phyloP scores from a whole-genome alignment of 2,888 invertebrate genomes.

The Rotaria magnacalcarata region DNA sequence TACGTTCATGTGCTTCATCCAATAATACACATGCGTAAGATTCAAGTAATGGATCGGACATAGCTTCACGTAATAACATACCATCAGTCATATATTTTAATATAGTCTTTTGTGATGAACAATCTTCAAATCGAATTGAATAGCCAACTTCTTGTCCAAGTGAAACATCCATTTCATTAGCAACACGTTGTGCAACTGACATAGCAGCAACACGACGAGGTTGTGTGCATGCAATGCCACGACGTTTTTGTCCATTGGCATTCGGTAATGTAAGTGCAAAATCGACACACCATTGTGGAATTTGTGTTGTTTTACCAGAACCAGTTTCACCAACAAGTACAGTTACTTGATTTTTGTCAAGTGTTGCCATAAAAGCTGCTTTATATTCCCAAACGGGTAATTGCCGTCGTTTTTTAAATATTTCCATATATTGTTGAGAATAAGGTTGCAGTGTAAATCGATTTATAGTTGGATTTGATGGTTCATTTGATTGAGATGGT shows the following conservation, averaged over 20 bases:
- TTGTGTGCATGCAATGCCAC: slow-evolving; percentile 83
- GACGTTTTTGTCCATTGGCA: background rate
- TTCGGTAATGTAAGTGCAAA: slow-evolving; percentile 52
- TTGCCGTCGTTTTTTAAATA: slow-evolving; percentile 76
- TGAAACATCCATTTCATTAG: slow-evolving; percentile 97
- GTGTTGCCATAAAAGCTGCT: slow-evolving; percentile 84
- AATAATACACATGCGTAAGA: slow-evolving; percentile 88
- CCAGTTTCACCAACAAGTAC: slow-evolving; percentile 64
- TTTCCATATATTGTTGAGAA: slow-evolving; percentile 79
- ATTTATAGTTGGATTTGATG: slow-evolving; percentile 28
- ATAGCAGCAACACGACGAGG: slow-evolving; percentile 96
- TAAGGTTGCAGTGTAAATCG: slow-evolving; percentile 70
- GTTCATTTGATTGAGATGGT: background rate
- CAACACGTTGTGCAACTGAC: slow-evolving; percentile 96
- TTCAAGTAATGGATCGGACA: slow-evolving; percentile 96
- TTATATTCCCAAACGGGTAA: slow-evolving; percentile 97
- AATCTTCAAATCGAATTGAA: slow-evolving; percentile 97
- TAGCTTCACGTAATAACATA: slow-evolving; percentile 96
- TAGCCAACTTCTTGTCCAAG: slow-evolving; percentile 86
- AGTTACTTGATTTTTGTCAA: slow-evolving; percentile 81
- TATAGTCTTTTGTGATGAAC: slow-evolving; percentile 84
- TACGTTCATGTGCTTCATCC: slow-evolving; percentile 97
- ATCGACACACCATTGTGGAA: slow-evolving; percentile 78
- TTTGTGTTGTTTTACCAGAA: slow-evolving; percentile 97
- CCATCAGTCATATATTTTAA: slow-evolving; percentile 99